A percentile compares a stretch with the other conserved stretches of the same genome.
phyloP scores from a whole-genome alignment of 2,797 vertebrate genomes.

The Antrozous pallidus region DNA sequence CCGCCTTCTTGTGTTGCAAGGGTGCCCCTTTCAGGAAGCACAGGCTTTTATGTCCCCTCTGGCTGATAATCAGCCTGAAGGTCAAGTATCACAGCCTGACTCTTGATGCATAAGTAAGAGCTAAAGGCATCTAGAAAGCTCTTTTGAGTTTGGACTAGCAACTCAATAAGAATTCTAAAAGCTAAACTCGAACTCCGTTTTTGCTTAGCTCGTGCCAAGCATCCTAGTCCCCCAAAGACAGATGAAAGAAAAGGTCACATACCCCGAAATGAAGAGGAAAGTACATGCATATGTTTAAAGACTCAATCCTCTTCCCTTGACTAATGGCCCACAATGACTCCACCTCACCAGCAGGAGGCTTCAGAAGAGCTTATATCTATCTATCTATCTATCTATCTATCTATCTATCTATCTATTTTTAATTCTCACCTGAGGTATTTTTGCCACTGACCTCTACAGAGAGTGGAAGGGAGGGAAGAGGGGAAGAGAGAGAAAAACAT shows the following conservation, averaged over 20 bases:
- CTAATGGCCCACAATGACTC: neutral
- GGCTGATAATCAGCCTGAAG: neutral
- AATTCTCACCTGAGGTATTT: too few species aligned
- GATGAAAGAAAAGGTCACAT: neutral
- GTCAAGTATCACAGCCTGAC: neutral
- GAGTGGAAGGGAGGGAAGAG: too few species aligned
- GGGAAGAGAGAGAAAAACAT: too few species aligned
- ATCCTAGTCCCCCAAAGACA: neutral
- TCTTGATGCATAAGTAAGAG: neutral
- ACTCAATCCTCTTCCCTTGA: accelerated
- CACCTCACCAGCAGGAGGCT: neutral
- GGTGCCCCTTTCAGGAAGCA: accelerated
- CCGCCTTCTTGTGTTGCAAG: neutral
- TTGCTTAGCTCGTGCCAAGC: neutral
- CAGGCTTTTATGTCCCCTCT: neutral
- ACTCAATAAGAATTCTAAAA: neutral
- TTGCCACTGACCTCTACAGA: too few species aligned
- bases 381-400: too few species aligned
- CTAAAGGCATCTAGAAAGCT: neutral
- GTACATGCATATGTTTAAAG: neutral
- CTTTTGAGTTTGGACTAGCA: neutral
- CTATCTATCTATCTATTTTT: too few species aligned
- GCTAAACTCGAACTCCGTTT: neutral
- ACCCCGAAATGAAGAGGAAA: neutral
- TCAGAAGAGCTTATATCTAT: neutral